These are phyloP conservation scores for Psilopsiagon aurifrons DNA, from an alignment of 2,113 vertebrate genomes.

Conservation along the genomic window DNA sequence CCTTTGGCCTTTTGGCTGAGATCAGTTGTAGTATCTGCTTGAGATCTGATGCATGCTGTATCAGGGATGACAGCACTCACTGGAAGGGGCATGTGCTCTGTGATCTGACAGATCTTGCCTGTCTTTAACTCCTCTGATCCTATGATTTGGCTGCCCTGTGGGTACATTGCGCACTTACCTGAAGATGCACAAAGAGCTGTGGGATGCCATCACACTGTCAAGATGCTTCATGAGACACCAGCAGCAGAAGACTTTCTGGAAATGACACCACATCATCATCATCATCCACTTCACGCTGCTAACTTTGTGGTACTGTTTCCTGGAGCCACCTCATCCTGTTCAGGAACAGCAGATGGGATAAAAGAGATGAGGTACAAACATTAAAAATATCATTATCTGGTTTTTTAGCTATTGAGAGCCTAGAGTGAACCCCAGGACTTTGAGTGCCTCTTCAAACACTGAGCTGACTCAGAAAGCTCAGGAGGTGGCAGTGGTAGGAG, in stretches of 20 bases:
- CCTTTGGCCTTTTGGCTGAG: slow-evolving; percentile 38
- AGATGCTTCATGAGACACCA: not conserved
- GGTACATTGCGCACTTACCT: not conserved
- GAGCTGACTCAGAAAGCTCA: not conserved
- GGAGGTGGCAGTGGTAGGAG: not conserved
- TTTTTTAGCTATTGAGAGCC: not conserved
- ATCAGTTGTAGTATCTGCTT: not conserved
- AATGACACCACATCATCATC: slow-evolving; percentile 14
- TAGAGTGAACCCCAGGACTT: not conserved
- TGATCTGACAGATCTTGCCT: slow-evolving; percentile 38
- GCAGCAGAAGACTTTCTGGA: slow-evolving; percentile 41
- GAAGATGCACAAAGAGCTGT: slow-evolving; percentile 34
- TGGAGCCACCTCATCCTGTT: slow-evolving; percentile 14
- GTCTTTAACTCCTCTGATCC: slow-evolving; percentile 23
- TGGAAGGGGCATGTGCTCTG: slow-evolving; percentile 9
- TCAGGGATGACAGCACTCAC: not conserved
- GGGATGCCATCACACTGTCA: slow-evolving; percentile 51
- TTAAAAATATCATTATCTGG: slow-evolving; percentile 11
- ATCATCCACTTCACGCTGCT: not conserved
- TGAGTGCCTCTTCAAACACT: not conserved
- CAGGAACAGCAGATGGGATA: not conserved
- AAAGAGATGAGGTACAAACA: not conserved
- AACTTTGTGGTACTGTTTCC: slow-evolving; percentile 35
- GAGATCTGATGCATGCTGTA: not conserved
- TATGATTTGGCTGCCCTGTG: slow-evolving; percentile 29